Conservation (phyloP, 2,888 invertebrate species). For the Enchytraeus crypticus region DNA sequence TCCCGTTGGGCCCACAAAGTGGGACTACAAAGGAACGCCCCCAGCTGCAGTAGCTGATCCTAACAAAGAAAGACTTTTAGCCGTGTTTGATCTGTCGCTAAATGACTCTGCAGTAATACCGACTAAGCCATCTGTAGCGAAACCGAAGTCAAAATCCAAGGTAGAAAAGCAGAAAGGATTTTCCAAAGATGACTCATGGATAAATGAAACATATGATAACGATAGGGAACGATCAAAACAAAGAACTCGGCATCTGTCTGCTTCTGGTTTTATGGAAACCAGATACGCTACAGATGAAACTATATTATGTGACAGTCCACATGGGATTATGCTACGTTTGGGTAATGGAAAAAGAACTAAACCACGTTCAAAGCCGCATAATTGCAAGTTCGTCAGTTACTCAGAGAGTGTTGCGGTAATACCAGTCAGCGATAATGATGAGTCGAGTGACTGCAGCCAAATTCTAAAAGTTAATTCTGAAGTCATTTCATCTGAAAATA, state of each 20-base stretch:
- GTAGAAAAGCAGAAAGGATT: not conserved
- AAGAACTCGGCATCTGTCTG: not conserved
- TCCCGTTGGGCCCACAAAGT: too few species aligned
- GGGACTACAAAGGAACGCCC: conserved; percentile 1
- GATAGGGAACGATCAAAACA: not conserved
- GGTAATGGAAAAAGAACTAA: conserved; percentile 23
- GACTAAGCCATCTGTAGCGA: not conserved
- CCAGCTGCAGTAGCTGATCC: not conserved
- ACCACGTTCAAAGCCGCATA: too few species aligned
- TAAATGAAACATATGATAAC: not conserved
- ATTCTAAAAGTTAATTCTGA: too few species aligned
- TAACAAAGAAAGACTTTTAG: not conserved
- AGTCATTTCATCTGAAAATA: too few species aligned
- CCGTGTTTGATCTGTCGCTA: conserved; percentile 17
- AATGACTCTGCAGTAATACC: conserved; percentile 14
- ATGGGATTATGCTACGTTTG: conserved; percentile 22
- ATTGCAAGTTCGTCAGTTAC: too few species aligned
- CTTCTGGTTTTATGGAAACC: not conserved
- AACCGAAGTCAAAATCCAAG: not conserved
- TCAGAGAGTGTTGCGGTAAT: too few species aligned
- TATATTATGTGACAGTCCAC: conserved; percentile 8
- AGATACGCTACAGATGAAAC: not conserved
- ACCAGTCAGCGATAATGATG: too few species aligned
- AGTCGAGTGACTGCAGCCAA: too few species aligned
- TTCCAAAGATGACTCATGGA: conserved; percentile 4